These are phyloP conservation scores for Sebastes kiyomatsui DNA, from an alignment of 2,797 vertebrate species.

Conservation along the genomic window DNA sequence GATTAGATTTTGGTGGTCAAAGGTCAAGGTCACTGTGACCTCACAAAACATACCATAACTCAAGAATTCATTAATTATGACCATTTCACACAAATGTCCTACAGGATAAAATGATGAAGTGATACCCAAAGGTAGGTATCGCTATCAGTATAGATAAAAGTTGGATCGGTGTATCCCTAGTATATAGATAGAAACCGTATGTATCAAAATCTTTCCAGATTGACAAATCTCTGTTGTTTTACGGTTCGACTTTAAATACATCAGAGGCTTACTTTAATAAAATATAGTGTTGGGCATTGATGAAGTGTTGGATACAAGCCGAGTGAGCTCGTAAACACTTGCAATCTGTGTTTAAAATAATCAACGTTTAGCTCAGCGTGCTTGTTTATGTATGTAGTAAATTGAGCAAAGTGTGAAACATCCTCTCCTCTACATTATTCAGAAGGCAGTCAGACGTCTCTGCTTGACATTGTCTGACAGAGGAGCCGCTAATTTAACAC, in stretches of 20 bases:
- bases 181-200: background rate
- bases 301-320: background rate
- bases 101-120: background rate
- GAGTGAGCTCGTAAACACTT: background rate
- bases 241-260: background rate
- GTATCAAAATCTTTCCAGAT: background rate
- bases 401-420: conserved; percentile 26
- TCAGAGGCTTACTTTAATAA: background rate
- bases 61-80: background rate
- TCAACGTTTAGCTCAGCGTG: background rate
- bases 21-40: background rate
- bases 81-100: background rate
- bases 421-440: conserved; percentile 23
- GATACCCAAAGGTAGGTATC: too few species aligned
- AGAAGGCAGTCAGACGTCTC: background rate
- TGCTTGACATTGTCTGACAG: conserved; percentile 1
- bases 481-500: conserved; percentile 2
- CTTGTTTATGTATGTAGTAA: conserved; percentile 25
- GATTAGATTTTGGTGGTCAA: background rate
- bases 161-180: too few species aligned
- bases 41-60: background rate
- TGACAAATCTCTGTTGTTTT: background rate
- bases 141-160: too few species aligned
- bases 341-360: background rate
- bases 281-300: background rate